Evolutionary conservation across 2,888 invertebrate species (phyloP).

Genomic region (Papilio protenor): DNA sequence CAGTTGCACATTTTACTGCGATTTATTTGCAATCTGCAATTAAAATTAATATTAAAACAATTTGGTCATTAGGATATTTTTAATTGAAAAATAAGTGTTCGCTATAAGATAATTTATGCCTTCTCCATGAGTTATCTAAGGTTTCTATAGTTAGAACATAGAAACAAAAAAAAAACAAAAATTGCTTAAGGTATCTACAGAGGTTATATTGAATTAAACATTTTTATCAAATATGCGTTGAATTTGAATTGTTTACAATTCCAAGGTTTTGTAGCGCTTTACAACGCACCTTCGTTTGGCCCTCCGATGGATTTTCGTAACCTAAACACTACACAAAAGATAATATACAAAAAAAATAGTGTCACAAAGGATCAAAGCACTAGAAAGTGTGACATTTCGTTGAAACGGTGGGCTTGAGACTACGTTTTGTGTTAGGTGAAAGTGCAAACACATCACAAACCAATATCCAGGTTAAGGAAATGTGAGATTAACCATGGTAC

Average conservation of each 20-base stretch:
- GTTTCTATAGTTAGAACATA: neutral
- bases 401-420: neutral
- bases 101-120: neutral
- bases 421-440: neutral
- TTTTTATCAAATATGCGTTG: neutral
- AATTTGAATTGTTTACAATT: conserved; percentile 9
- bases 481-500: conserved; percentile 16
- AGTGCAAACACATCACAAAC: neutral
- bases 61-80: no score
- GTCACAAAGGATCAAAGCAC: neutral
- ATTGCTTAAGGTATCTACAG: neutral
- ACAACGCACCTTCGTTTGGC: neutral
- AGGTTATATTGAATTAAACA: neutral
- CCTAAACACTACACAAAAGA: neutral
- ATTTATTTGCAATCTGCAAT: neutral
- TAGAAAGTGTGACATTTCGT: conserved; percentile 10
- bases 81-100: no score
- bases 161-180: neutral
- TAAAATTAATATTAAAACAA: neutral
- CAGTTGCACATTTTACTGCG: conserved; percentile 10
- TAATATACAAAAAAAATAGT: neutral
- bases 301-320: neutral
- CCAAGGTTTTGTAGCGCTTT: conserved; percentile 6
- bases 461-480: conserved; percentile 8
- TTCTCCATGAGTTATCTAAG: neutral